These are phyloP conservation scores for Rhegmatorhina hoffmannsi DNA, from an alignment of 2,113 vertebrate species.

Conservation along the genomic window DNA sequence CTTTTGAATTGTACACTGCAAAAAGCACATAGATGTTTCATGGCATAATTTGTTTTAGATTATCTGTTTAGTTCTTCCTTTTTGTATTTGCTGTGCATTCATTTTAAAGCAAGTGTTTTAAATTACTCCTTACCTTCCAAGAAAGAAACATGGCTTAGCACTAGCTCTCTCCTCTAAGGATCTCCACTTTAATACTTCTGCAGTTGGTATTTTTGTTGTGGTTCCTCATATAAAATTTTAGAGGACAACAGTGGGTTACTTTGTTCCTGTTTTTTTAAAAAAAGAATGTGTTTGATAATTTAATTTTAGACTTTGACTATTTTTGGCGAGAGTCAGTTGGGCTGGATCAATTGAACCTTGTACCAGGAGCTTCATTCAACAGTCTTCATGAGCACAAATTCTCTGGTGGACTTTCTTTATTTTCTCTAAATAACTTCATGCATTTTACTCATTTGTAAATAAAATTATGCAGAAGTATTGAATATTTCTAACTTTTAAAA, in stretches of 20 bases:
- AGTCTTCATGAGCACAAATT: not conserved
- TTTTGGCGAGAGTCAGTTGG: constrained; percentile 36
- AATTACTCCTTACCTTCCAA: constrained; percentile 66
- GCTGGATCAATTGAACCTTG: constrained; percentile 55
- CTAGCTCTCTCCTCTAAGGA: not conserved
- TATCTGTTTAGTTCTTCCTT: not conserved
- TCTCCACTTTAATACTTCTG: not conserved
- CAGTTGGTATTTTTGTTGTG: constrained; percentile 4
- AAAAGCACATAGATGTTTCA: not conserved
- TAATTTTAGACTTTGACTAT: constrained; percentile 69
- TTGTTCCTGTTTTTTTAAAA: constrained; percentile 4
- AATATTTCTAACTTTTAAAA: not conserved
- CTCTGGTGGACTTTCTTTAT: not conserved
- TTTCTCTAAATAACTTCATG: not conserved
- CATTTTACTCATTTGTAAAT: not conserved
- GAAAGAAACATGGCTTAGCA: constrained; percentile 69
- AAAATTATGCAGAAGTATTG: not conserved
- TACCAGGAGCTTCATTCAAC: constrained; percentile 35
- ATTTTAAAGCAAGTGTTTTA: constrained; percentile 9
- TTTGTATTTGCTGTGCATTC: not conserved
- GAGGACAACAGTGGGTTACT: not conserved
- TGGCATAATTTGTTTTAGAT: not conserved
- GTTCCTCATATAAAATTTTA: not conserved
- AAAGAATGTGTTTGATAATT: constrained; percentile 56
- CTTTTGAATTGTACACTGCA: not conserved